These are phyloP conservation scores for Bombus impatiens DNA, from an alignment of 1,140 invertebrate species.

Conservation along the genomic window DNA sequence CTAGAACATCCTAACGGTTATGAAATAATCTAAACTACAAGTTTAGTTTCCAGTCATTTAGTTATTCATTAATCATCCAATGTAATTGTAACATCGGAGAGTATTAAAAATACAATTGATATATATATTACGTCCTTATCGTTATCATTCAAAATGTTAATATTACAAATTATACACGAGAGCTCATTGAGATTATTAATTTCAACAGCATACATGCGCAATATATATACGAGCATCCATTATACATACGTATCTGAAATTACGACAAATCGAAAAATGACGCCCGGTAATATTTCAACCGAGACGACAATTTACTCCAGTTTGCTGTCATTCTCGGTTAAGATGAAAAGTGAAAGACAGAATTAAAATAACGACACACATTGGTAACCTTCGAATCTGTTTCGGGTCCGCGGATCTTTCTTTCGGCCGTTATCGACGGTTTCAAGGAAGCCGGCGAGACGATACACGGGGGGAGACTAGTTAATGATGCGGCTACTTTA, in stretches of 20 bases:
- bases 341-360: not conserved
- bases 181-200: not conserved
- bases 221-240: not conserved
- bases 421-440: slow-evolving; percentile 44
- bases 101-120: not conserved
- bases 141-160: not conserved
- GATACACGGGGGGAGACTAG: slow-evolving; percentile 8
- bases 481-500: slow-evolving; percentile 63
- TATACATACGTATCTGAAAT: no score
- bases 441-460: not conserved
- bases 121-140: not conserved
- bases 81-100: not conserved
- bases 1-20: no score
- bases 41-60: no score
- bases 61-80: no score
- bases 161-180: not conserved
- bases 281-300: not conserved
- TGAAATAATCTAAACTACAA: no score
- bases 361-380: not conserved
- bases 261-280: not conserved
- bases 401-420: slow-evolving; percentile 41
- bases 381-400: not conserved
- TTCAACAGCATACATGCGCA: not conserved
- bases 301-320: not conserved
- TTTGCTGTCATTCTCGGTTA: not conserved